phyloP scores from a whole-genome alignment of 2,888 invertebrate species.

The Carpatolechia fugitivella region DNA sequence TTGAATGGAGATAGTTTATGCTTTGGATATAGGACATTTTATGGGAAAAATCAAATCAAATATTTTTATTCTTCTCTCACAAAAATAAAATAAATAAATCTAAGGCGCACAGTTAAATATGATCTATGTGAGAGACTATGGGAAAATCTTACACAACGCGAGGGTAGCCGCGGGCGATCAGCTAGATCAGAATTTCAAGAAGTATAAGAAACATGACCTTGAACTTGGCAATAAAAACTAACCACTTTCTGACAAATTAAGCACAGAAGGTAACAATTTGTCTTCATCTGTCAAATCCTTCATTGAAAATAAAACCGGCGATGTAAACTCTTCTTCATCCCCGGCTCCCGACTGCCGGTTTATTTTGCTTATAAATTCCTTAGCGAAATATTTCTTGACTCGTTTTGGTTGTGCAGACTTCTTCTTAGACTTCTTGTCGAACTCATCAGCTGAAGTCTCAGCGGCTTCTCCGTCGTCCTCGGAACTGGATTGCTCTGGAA shows the following conservation, averaged over 20 bases:
- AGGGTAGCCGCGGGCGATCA: too few species aligned
- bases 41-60: too few species aligned
- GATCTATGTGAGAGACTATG: too few species aligned
- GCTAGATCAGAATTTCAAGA: too few species aligned
- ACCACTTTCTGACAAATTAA: conserved; percentile 76
- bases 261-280: conserved; percentile 63
- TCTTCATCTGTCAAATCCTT: conserved; percentile 70
- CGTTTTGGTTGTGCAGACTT: conserved; percentile 18
- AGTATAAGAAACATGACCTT: too few species aligned
- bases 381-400: conserved; percentile 43
- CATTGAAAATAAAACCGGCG: conserved; percentile 45
- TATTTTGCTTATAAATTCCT: conserved; percentile 51
- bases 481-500: conserved; percentile 58
- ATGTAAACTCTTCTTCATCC: conserved; percentile 31
- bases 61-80: too few species aligned
- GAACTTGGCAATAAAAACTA: conserved; percentile 25
- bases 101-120: too few species aligned
- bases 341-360: conserved; percentile 38
- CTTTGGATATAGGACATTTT: too few species aligned
- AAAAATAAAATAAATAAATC: too few species aligned
- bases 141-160: too few species aligned
- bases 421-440: conserved; percentile 33
- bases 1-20: too few species aligned
- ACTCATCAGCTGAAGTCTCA: conserved; percentile 55
- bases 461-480: conserved; percentile 43